Conservation (phyloP, 1,140 invertebrate species). For the Euura saliciscinereae region DNA sequence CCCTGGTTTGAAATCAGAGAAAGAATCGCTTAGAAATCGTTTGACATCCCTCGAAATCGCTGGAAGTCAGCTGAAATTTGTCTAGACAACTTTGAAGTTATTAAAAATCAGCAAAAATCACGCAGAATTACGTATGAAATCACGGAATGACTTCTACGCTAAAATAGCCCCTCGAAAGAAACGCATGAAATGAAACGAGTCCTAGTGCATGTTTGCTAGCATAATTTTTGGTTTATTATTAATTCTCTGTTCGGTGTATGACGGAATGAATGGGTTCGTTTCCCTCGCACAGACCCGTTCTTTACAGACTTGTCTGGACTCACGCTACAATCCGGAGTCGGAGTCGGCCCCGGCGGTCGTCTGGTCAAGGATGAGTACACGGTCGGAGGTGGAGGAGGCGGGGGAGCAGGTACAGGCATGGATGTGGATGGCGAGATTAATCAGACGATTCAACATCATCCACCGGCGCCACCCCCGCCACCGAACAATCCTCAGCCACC, state of each 20-base stretch:
- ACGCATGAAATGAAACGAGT: too few species aligned
- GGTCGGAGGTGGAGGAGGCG: constrained; percentile 67
- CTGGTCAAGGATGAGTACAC: constrained; percentile 81
- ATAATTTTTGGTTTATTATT: constrained; percentile 37
- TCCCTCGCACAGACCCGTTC: constrained; percentile 59
- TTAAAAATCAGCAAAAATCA: too few species aligned
- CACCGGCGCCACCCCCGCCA: constrained; percentile 61
- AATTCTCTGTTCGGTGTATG: constrained; percentile 58
- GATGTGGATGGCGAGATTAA: constrained; percentile 74
- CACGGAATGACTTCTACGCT: too few species aligned
- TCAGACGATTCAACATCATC: constrained; percentile 84
- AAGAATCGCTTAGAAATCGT: too few species aligned
- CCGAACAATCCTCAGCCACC: constrained; percentile 47
- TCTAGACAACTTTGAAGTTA: too few species aligned
- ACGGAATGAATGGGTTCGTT: constrained; percentile 52
- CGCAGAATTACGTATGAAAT: too few species aligned
- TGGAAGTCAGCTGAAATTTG: too few species aligned
- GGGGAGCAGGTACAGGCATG: constrained; percentile 64
- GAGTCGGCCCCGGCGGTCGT: constrained; percentile 60
- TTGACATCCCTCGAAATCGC: too few species aligned
- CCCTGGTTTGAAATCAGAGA: too few species aligned
- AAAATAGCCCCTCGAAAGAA: too few species aligned
- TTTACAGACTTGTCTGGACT: constrained; percentile 84
- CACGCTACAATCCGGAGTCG: constrained; percentile 74
- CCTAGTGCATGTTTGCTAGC: too few species aligned